phyloP scores from a whole-genome alignment of 2,797 vertebrate genomes.

The Loriculus beryllinus region DNA sequence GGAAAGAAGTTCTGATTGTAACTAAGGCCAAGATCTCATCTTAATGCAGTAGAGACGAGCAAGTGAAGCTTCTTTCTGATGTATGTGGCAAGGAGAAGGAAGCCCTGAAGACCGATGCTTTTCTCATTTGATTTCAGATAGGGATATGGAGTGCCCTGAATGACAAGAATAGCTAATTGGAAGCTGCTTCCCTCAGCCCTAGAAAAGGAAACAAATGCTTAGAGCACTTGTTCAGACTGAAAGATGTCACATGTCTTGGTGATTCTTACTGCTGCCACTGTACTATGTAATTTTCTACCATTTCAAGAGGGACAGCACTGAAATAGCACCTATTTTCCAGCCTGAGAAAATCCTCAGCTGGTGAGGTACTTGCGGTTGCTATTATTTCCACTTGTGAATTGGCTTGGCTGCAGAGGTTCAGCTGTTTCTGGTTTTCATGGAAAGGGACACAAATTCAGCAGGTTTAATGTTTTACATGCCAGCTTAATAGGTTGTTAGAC shows the following conservation, averaged over 20 bases:
- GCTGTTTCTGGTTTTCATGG: not conserved
- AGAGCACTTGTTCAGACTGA: not conserved
- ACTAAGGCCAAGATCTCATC: not conserved
- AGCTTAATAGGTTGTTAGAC: not conserved
- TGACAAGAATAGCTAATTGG: not conserved
- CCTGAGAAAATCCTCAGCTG: not conserved
- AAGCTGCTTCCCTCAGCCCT: not conserved
- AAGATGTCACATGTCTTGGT: not conserved
- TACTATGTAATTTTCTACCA: not conserved
- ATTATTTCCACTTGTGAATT: not conserved
- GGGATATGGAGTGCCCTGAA: not conserved
- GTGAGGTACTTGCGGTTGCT: not conserved
- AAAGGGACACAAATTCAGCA: not conserved
- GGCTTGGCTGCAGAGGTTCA: not conserved
- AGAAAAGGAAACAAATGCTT: not conserved
- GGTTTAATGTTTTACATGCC: not conserved
- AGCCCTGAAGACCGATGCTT: not conserved
- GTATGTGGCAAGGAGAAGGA: not conserved
- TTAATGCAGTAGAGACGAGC: not conserved
- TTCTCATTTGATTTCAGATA: not conserved
- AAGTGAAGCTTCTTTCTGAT: not conserved
- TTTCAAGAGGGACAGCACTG: not conserved
- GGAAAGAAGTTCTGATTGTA: not conserved
- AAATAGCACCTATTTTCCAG: not conserved
- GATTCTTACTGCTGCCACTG: not conserved